Evolutionary conservation across 2,797 vertebrate species (phyloP).

Genomic region (Scomberomorus guttatus): DNA sequence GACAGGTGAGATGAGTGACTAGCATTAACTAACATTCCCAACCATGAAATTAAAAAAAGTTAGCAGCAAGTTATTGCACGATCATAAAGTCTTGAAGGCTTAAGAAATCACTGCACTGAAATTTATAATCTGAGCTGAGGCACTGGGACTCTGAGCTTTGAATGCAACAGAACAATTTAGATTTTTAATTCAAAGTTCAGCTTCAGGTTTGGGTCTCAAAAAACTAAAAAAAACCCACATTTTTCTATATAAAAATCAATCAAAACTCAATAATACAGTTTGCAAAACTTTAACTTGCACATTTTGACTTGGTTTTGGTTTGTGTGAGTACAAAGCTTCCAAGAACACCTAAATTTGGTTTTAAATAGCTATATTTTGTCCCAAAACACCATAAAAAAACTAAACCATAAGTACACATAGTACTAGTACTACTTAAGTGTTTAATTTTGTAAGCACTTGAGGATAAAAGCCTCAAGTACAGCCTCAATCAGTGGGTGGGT

Average conservation of each 20-base stretch:
- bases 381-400: too few species aligned
- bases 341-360: too few species aligned
- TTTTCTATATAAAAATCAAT: neutral
- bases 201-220: neutral
- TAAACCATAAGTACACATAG: too few species aligned
- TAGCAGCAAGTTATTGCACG: neutral
- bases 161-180: neutral
- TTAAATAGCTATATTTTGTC: too few species aligned
- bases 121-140: neutral
- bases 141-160: neutral
- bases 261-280: neutral
- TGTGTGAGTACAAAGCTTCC: too few species aligned
- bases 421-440: too few species aligned
- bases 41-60: constrained; percentile 37
- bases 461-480: too few species aligned
- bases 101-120: neutral
- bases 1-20: constrained; percentile 20
- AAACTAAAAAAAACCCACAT: too few species aligned
- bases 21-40: neutral
- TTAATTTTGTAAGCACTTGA: too few species aligned
- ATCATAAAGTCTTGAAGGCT: neutral
- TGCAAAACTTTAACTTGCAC: neutral
- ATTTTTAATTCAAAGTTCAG: neutral
- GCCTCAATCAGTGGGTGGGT: neutral
- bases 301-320: too few species aligned